A percentile compares a stretch with the other conserved stretches of the same genome.
Conservation (phyloP, 1,140 invertebrate genomes). For the Bursaphelenchus mucronatus region DNA sequence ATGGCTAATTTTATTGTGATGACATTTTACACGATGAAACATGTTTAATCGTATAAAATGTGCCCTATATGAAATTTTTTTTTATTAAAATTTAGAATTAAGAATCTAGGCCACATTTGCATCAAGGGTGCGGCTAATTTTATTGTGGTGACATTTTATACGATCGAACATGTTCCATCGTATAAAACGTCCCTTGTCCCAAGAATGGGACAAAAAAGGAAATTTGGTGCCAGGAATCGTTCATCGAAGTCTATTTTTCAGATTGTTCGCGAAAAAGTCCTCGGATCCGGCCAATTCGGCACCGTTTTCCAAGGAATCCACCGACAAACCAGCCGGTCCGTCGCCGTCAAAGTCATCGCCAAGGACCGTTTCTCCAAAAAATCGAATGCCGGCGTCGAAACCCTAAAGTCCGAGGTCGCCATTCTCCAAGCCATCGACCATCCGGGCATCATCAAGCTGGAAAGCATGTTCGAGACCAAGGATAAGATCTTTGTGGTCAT, state of each 20-base stretch:
- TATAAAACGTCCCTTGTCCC: not conserved
- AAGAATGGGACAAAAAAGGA: no score
- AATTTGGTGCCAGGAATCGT: no score
- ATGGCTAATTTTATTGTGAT: no score
- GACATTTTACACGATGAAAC: no score
- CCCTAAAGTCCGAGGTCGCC: slow-evolving; percentile 53
- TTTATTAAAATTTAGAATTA: no score
- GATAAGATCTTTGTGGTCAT: slow-evolving; percentile 74
- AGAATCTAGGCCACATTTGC: no score
- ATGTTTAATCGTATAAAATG: no score
- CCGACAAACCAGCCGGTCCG: slow-evolving; percentile 69
- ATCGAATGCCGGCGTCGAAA: slow-evolving; percentile 43
- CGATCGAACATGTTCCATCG: slow-evolving; percentile 35
- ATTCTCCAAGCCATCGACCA: slow-evolving; percentile 57
- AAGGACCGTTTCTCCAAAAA: slow-evolving; percentile 59
- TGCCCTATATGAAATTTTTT: no score
- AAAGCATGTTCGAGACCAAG: slow-evolving; percentile 95
- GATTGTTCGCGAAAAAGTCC: slow-evolving; percentile 89
- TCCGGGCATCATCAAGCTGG: slow-evolving; percentile 67
- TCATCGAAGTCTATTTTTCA: no score
- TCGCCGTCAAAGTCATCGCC: slow-evolving; percentile 76
- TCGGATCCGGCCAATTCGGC: slow-evolving; percentile 96
- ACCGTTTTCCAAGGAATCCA: slow-evolving; percentile 82
- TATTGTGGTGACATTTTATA: no score
- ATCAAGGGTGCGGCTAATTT: no score